Evolutionary conservation across 2,113 vertebrate genomes (phyloP).

Genomic region (Picathartes gymnocephalus): DNA sequence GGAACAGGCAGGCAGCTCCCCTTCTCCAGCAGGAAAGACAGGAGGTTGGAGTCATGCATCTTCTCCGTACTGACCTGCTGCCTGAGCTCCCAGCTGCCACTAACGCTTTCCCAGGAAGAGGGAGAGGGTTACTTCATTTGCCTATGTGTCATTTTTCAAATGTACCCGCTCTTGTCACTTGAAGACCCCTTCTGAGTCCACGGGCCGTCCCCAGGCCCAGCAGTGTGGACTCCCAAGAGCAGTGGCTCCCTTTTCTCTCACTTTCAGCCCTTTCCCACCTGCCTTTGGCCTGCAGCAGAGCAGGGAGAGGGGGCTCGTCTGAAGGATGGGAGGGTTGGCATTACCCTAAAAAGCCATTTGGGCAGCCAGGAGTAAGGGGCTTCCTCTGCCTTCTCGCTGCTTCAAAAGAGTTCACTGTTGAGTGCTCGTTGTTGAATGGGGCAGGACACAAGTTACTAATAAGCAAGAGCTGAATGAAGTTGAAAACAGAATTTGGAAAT

Average conservation of each 20-base stretch:
- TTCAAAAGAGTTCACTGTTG: background rate
- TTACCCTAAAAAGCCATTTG: no score
- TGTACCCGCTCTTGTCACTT: background rate
- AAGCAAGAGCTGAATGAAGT: background rate
- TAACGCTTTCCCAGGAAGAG: background rate
- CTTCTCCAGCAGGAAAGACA: background rate
- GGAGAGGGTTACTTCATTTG: background rate
- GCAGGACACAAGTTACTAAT: background rate
- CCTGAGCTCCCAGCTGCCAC: background rate
- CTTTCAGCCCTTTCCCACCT: background rate
- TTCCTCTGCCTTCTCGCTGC: background rate
- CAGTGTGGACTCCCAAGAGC: background rate
- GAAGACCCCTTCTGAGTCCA: background rate
- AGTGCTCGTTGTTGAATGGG: background rate
- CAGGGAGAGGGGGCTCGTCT: background rate
- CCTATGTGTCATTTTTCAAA: background rate
- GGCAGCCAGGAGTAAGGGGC: background rate
- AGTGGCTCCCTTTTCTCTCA: accelerated
- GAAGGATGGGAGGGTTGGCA: background rate
- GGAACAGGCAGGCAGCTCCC: background rate
- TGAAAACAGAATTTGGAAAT: background rate
- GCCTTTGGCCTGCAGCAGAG: background rate
- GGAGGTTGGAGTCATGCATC: background rate
- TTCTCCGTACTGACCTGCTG: background rate
- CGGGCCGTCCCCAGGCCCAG: background rate